Evolutionary conservation across 2,113 vertebrate genomes (phyloP).

Genomic region (Hippocampus mohnikei): DNA sequence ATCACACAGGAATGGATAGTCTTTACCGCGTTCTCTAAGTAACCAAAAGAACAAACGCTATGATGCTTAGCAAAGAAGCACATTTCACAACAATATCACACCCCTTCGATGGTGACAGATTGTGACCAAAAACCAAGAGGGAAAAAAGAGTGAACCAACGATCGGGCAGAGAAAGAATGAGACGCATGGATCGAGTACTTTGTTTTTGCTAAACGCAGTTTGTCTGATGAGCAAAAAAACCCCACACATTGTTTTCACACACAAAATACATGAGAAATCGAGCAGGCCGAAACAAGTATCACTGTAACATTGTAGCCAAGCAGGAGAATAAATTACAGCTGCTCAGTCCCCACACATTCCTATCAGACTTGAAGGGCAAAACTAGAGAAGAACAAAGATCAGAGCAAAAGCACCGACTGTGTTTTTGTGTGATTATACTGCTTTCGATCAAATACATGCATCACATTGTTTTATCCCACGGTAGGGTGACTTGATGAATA

Average conservation of each 20-base stretch:
- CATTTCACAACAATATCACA: conserved; percentile 62
- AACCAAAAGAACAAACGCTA: conserved; percentile 8
- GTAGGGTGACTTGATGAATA: neutral
- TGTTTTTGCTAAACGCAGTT: neutral
- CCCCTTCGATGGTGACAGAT: conserved; percentile 45
- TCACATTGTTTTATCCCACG: neutral
- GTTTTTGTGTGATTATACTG: neutral
- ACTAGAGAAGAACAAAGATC: neutral
- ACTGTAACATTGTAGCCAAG: conserved; percentile 18
- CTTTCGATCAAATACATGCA: neutral
- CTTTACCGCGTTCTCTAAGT: neutral
- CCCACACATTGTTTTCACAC: neutral
- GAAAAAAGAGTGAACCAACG: neutral
- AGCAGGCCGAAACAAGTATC: conserved; percentile 16
- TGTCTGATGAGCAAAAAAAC: neutral
- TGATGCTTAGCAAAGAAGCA: conserved; percentile 5
- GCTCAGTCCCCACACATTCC: neutral
- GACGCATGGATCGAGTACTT: conserved; percentile 5
- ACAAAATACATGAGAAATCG: conserved; percentile 7
- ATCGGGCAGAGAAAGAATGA: neutral
- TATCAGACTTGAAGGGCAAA: neutral
- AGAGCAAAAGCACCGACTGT: neutral
- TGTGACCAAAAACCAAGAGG: neutral
- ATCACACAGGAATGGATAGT: neutral
- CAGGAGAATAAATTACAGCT: neutral